Conservation (phyloP, 1,140 invertebrate species). For the Diachasmimorpha longicaudata region DNA sequence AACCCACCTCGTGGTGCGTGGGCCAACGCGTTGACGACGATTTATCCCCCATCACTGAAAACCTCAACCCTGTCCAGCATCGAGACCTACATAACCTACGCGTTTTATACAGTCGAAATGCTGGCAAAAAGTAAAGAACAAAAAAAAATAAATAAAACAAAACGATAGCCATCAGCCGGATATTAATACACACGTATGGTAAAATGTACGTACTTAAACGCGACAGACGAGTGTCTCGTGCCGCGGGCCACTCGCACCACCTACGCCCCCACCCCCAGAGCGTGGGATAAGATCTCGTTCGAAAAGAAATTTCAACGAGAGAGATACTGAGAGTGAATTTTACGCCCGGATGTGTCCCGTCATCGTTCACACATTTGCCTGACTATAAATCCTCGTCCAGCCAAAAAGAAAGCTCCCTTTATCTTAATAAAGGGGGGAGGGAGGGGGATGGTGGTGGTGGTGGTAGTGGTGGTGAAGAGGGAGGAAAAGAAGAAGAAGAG, state of each 20-base stretch:
- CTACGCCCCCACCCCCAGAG: constrained; percentile 3
- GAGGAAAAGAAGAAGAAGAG: too few species aligned
- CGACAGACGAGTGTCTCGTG: constrained; percentile 6
- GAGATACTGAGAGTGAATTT: background rate
- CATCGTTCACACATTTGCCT: constrained; percentile 6
- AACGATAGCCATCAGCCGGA: background rate
- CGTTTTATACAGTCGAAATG: background rate
- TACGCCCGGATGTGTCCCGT: constrained; percentile 9
- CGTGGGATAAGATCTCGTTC: constrained; percentile 10
- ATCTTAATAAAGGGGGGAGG: background rate
- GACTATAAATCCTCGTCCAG: constrained; percentile 6
- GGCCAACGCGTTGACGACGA: background rate
- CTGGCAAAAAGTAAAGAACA: background rate
- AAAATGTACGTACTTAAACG: background rate
- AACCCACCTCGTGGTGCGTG: background rate
- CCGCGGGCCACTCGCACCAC: background rate
- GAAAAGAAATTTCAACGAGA: background rate
- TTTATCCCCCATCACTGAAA: background rate
- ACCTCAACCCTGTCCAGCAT: background rate
- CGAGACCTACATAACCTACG: background rate
- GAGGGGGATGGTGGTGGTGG: too few species aligned
- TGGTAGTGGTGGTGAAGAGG: too few species aligned
- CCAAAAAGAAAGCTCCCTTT: constrained; percentile 6
- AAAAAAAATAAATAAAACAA: background rate
- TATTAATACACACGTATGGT: constrained; percentile 3